These are phyloP conservation scores for Pristionchus exspectatus DNA, from an alignment of 2,888 invertebrate species.

Conservation along the genomic window DNA sequence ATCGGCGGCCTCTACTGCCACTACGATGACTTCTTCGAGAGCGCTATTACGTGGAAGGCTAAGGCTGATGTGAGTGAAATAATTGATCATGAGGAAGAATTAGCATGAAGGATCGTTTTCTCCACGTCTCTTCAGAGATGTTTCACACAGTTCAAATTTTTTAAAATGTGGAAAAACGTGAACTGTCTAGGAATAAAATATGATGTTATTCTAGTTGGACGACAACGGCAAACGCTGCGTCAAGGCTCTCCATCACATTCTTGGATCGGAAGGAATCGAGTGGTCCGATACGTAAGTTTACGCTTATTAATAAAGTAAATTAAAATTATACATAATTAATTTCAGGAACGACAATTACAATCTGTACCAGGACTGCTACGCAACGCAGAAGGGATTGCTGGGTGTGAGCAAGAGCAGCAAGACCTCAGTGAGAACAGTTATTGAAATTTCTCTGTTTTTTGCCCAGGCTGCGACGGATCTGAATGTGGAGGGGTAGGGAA, in stretches of 20 bases:
- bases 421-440: background rate
- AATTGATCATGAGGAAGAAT: background rate
- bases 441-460: too few relatives aligned
- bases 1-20: conserved; percentile 48
- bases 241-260: background rate
- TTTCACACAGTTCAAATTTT: too few relatives aligned
- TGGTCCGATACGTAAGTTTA: background rate
- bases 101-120: background rate
- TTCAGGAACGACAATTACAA: conserved; percentile 72
- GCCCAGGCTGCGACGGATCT: too few relatives aligned
- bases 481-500: too few relatives aligned
- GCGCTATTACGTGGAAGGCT: background rate
- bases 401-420: background rate
- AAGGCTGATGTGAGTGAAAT: background rate
- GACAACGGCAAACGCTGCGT: background rate
- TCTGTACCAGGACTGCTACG: conserved; percentile 75
- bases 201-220: background rate
- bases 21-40: conserved; percentile 54
- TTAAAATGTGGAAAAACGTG: background rate
- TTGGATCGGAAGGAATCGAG: background rate
- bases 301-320: background rate
- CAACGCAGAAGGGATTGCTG: conserved; percentile 19
- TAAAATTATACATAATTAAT: background rate
- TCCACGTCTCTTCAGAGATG: too few relatives aligned
- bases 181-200: background rate